Base-by-base conservation (phyloP, 2,888 invertebrate species). In the Zele albiditarsus region DNA sequence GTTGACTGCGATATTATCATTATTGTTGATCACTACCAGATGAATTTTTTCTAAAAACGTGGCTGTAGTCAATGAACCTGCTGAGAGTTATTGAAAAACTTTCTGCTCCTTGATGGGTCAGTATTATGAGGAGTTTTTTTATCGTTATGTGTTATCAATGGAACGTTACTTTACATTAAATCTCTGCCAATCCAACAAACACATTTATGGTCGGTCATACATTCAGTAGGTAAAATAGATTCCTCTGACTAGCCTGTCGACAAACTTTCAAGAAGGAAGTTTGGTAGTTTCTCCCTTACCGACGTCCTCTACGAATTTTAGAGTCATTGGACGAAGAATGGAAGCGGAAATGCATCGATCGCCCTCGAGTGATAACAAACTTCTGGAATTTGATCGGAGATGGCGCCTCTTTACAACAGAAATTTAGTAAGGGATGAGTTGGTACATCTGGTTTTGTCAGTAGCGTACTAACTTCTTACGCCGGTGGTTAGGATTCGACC, bases 301-400 rank as follows among this genome's bases (percentile, higher is more conserved):
- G 63, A 77, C 78, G 10, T 28, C 23, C 6, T 66, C 53, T n/a
- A n/a, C 53, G 12, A 63, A 12, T n/a, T 42, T 1, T 27, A 57
- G 33, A 25, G 25, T 38, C 3, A 16, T 23, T 57, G 53, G 33
- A 27, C 27, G 1, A 3, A 25, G 25, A 8, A n/a, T 70, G 25
- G 20, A 2, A 20, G 8, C 10, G 53, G 12, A 25, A 28, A 65
- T 42, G 33, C 66, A 72, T 80, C 69, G 80, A 78, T 77, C 67
- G 38, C 3, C 10, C 10, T 23, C 27, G 23, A 23, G 12, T 12
- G 42, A 20, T 63, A 3, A 78, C 25, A 60, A 75, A 72, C 16
- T 78, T 33, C 63, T 1, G 20, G 31, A 62, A 58, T 33, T 63
- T 23, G 16, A 62, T 74, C 3, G 38, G 12, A 71, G 80, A 53